Evolutionary conservation across 2,113 vertebrate species (phyloP).

Genomic region (Egretta garzetta): DNA sequence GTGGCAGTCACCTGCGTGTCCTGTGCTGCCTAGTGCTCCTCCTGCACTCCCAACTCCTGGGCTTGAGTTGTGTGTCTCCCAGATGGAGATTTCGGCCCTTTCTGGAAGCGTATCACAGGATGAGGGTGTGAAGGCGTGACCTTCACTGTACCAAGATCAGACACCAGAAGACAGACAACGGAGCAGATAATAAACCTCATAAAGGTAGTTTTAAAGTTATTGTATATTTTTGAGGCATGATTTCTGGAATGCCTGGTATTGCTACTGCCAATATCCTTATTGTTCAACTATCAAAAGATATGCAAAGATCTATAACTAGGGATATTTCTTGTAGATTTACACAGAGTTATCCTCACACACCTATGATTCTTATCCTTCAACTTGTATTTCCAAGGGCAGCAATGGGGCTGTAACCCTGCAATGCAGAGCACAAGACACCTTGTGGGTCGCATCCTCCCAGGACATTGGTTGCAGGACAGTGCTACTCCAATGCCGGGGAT

Average conservation of each 20-base stretch:
- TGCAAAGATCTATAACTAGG: neutral
- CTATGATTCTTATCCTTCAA: neutral
- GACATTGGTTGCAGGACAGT: rapidly evolving
- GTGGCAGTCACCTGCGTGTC: neutral
- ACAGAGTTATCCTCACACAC: neutral
- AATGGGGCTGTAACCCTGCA: neutral
- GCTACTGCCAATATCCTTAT: neutral
- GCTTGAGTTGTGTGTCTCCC: neutral
- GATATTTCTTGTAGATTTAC: neutral
- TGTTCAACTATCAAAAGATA: neutral
- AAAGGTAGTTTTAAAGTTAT: neutral
- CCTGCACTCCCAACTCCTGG: neutral
- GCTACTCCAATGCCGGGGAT: neutral
- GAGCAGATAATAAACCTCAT: neutral
- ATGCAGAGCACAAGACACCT: rapidly evolving
- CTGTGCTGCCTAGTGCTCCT: rapidly evolving
- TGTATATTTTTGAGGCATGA: neutral
- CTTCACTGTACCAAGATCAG: neutral
- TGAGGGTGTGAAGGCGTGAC: neutral
- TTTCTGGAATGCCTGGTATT: neutral
- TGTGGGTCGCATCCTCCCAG: neutral
- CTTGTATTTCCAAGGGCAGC: neutral
- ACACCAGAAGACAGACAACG: neutral
- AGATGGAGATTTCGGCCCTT: neutral
- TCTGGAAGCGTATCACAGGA: neutral